Evolutionary conservation across 2,113 vertebrate genomes (phyloP).

Genomic region (Varanus salvator): DNA sequence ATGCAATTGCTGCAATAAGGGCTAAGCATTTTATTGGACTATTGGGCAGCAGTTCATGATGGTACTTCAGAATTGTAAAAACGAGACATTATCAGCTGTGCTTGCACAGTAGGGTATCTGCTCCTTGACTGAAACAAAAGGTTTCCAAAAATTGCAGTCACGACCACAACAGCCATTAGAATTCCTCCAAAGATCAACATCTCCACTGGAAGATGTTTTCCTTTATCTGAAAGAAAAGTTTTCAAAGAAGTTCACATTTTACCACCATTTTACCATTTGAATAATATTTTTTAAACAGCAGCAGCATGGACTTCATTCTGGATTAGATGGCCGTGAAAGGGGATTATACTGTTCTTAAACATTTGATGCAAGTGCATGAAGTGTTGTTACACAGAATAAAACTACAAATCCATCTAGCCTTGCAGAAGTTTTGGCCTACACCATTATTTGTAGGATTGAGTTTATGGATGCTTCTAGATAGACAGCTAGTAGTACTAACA

Average conservation of each 20-base stretch:
- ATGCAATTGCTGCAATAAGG: background rate
- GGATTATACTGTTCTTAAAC: background rate
- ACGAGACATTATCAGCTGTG: slow-evolving; percentile 79
- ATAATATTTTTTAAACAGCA: slow-evolving; percentile 1
- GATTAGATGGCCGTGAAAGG: background rate
- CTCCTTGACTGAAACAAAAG: slow-evolving; percentile 79
- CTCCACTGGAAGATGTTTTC: slow-evolving; percentile 70
- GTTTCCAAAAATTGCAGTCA: slow-evolving; percentile 76
- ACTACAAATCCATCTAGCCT: background rate
- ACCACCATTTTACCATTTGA: background rate
- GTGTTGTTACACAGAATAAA: background rate
- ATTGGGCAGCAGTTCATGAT: slow-evolving; percentile 50
- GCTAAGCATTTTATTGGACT: background rate
- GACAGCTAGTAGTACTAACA: no score
- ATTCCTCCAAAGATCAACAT: slow-evolving; percentile 75
- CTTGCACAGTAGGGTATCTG: slow-evolving; percentile 75
- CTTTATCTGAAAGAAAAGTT: slow-evolving; percentile 58
- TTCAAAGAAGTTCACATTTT: background rate
- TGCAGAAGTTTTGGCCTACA: no score
- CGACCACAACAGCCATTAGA: slow-evolving; percentile 74
- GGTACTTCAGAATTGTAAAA: slow-evolving; percentile 82
- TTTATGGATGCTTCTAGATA: no score
- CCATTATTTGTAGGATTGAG: background rate
- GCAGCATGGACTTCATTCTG: background rate
- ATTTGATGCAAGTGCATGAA: background rate